Evolutionary conservation across 2,797 vertebrate genomes (phyloP).

Genomic region (Knipowitschia caucasica): DNA sequence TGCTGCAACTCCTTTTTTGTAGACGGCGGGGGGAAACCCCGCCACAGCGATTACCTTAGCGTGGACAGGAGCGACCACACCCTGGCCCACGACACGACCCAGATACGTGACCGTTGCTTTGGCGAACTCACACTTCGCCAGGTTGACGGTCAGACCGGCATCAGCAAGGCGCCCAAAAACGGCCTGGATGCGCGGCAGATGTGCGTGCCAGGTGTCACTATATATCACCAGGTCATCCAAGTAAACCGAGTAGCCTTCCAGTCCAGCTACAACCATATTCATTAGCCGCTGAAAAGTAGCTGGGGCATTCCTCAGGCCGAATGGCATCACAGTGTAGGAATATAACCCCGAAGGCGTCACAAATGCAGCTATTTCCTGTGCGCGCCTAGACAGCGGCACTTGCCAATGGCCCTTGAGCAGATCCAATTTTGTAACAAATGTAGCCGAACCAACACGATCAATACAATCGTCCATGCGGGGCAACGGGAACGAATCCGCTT

Average conservation of each 20-base stretch:
- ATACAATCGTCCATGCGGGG: no score
- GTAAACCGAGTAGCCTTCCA: neutral
- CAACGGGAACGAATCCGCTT: no score
- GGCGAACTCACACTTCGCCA: neutral
- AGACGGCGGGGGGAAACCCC: no score
- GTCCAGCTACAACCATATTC: neutral
- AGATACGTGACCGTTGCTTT: no score
- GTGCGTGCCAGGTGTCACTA: neutral
- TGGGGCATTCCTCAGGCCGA: neutral
- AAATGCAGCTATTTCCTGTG: neutral
- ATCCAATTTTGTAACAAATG: neutral
- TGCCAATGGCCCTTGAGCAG: neutral
- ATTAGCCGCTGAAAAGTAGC: neutral
- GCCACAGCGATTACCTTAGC: no score
- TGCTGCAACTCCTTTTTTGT: no score
- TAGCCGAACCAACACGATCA: neutral
- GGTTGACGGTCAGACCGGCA: neutral
- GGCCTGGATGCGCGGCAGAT: neutral
- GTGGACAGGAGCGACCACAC: no score
- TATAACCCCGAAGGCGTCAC: neutral
- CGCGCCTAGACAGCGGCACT: neutral
- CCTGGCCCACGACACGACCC: no score
- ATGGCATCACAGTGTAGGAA: neutral
- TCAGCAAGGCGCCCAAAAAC: neutral
- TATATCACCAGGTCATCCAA: neutral